Evolutionary conservation across 1,140 invertebrate genomes (phyloP), one percentile per base, ranked within the genome.

Genomic region (Cardiocondyla obscurior): DNA sequence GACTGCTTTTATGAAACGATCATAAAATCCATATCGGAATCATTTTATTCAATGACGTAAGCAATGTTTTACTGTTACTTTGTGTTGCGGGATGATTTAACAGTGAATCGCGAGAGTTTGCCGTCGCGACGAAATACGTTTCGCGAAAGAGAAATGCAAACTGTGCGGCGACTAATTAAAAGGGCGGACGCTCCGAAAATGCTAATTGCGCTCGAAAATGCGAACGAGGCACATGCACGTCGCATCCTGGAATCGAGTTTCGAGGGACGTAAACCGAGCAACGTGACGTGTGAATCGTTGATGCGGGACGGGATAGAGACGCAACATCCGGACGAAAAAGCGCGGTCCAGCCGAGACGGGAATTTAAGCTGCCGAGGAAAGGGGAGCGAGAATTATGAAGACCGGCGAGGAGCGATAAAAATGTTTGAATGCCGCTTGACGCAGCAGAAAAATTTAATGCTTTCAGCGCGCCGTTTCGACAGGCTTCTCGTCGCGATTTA

Each of bases 161-260:
- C 16, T 19, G 14, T 22, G 36, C 30, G 42, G 16, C 53, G 10
- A 25, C 14, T 39, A 74, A 85, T 85, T 83, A 76, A 25, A 30
- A 16, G n/a, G 12, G 33, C 19, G 65, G 1, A 58, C 49, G 82
- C 86, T 85, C 73, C 53, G 57, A 84, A 87, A 85, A 90, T 76
- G 69, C 51, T 85, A 87, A 88, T 84, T 85, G 44, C 33, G 46
- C n/a, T 22, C 49, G 83, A 83, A 86, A 89, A 83, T 28, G 69
- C 53, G 44, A 85, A 81, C 74, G 81, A 86, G 84, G 58, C 67
- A 51, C 53, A 16, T 62, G 58, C 67, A 51, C 53, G n/a, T 62
- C 77, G 25, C 86, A 85, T 90, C 89, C 90, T 76, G 88, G 88
- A 84, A 81, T 90, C 76, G 42, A 51, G 77, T 91, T 90, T 87